Evolutionary conservation across 1,140 invertebrate species (phyloP).

Genomic region (Camponotus floridanus): DNA sequence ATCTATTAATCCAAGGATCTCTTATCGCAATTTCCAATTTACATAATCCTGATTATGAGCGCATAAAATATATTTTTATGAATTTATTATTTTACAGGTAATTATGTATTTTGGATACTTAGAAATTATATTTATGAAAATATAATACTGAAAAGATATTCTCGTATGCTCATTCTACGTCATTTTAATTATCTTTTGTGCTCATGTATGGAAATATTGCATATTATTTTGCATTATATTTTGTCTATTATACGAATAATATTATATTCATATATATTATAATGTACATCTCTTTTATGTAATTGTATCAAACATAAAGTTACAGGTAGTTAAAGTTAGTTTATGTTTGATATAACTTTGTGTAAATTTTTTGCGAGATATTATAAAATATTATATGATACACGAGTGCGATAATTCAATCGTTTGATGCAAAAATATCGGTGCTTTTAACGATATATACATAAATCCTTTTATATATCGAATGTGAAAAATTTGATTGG

Average conservation of each 20-base stretch:
- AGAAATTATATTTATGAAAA: slow-evolving; percentile 21
- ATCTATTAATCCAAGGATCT: slow-evolving; percentile 29
- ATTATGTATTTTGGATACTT: neutral
- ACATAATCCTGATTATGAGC: slow-evolving; percentile 18
- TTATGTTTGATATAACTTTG: neutral
- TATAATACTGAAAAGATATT: neutral
- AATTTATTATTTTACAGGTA: slow-evolving; percentile 28
- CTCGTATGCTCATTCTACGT: neutral
- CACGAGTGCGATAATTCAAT: neutral
- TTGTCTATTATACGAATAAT: neutral
- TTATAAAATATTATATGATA: slow-evolving; percentile 5
- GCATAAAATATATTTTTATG: slow-evolving; percentile 18
- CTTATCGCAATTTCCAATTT: slow-evolving; percentile 38
- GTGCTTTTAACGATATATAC: neutral
- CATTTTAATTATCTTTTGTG: neutral
- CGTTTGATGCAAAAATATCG: slow-evolving; percentile 33
- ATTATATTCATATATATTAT: neutral
- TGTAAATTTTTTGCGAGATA: slow-evolving; percentile 2
- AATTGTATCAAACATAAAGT: slow-evolving; percentile 4
- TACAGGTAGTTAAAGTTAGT: too few species aligned
- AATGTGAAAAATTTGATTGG: slow-evolving; percentile 47
- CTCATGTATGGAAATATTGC: slow-evolving; percentile 11
- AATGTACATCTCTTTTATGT: neutral
- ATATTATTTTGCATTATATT: neutral
- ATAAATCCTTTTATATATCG: slow-evolving; percentile 27